A percentile compares a stretch with the other conserved stretches of the same genome.
Conservation (phyloP, 2,888 invertebrate species). For the Plemyria rubiginata region DNA sequence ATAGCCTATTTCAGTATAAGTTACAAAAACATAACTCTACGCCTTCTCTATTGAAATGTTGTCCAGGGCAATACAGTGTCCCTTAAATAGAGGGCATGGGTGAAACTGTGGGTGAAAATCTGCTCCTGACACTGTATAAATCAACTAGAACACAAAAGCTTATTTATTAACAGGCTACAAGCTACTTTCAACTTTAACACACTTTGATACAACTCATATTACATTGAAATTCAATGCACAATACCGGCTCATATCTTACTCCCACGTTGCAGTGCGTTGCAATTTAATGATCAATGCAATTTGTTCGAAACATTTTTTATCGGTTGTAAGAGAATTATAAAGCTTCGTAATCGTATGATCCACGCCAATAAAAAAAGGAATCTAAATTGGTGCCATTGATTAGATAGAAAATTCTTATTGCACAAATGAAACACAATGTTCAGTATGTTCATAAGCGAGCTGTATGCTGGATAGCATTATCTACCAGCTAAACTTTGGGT, state of each 20-base stretch:
- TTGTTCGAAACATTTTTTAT: constrained; percentile 15
- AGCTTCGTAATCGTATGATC: neutral
- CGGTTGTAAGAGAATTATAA: constrained; percentile 12
- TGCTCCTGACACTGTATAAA: neutral
- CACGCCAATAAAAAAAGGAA: neutral
- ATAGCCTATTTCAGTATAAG: too few relatives aligned
- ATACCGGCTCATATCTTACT: constrained; percentile 10
- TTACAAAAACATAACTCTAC: too few relatives aligned
- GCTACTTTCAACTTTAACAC: neutral
- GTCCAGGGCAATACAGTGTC: neutral
- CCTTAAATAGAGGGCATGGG: neutral
- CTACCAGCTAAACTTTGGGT: too few relatives aligned
- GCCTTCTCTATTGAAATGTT: neutral
- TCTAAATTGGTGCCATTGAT: neutral
- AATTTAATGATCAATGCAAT: constrained; percentile 20
- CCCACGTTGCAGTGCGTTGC: constrained; percentile 16
- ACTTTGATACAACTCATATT: neutral
- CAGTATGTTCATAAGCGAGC: too few relatives aligned
- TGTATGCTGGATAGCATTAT: too few relatives aligned
- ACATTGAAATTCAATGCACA: neutral
- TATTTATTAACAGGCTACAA: neutral
- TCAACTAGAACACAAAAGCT: neutral
- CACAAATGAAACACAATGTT: too few relatives aligned
- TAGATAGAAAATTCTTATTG: too few relatives aligned
- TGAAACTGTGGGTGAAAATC: neutral